Conservation (phyloP, 1,140 invertebrate species). For the Wiebesia pumilae region DNA sequence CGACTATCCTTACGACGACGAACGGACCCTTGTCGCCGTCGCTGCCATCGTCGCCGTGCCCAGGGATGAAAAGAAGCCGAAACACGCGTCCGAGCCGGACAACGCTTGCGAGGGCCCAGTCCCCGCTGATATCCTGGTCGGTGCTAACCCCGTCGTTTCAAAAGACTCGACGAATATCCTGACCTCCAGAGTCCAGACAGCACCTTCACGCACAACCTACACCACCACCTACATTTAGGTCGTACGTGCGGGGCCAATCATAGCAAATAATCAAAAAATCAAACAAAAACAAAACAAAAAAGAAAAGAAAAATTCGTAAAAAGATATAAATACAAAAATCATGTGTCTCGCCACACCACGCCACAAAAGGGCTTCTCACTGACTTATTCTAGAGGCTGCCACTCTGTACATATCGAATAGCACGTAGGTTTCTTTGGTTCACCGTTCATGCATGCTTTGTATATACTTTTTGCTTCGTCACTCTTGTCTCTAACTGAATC, state of each 20-base stretch:
- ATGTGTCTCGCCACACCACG: constrained; percentile 55
- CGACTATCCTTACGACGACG: neutral
- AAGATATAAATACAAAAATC: constrained; percentile 33
- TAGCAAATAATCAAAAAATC: constrained; percentile 1
- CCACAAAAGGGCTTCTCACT: constrained; percentile 62
- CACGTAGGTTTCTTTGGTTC: constrained; percentile 65
- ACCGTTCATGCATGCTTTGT: constrained; percentile 59
- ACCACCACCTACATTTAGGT: constrained; percentile 72
- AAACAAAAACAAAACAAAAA: neutral
- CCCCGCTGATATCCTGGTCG: constrained; percentile 5
- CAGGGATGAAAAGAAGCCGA: constrained; percentile 36
- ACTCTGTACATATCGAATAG: constrained; percentile 66
- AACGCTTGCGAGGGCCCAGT: neutral
- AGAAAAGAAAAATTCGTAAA: neutral
- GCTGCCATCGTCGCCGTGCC: constrained; percentile 23
- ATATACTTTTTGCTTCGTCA: constrained; percentile 3
- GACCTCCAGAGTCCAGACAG: constrained; percentile 69
- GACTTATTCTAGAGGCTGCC: constrained; percentile 64
- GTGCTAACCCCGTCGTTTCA: constrained; percentile 61
- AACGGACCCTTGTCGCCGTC: neutral
- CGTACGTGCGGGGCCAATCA: constrained; percentile 52
- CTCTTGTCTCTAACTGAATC: neutral
- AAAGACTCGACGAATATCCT: constrained; percentile 67
- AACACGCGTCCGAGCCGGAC: neutral
- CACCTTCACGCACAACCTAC: constrained; percentile 70